Percentiles rank a stretch among this genome's conserved stretches.
phyloP scores from a whole-genome alignment of 2,797 vertebrate genomes.

The Prunella strophiata region DNA sequence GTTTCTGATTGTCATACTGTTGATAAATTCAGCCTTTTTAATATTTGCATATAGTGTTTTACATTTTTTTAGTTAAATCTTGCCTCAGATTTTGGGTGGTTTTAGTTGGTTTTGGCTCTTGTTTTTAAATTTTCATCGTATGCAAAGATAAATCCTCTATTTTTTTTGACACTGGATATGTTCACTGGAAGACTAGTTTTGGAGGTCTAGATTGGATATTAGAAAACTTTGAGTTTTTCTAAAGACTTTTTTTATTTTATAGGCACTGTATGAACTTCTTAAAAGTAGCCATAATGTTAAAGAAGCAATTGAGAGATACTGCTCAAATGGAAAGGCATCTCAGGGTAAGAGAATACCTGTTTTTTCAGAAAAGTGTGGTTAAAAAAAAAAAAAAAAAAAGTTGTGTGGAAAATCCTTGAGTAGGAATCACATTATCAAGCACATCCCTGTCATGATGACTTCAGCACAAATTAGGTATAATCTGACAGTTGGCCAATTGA shows the following conservation, averaged over 20 bases:
- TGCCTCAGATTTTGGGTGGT: background rate
- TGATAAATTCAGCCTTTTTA: background rate
- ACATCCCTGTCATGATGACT: background rate
- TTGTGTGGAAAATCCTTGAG: background rate
- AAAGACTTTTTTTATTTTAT: background rate
- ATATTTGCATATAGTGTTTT: background rate
- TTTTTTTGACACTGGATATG: background rate
- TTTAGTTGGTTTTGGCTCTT: background rate
- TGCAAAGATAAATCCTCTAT: background rate
- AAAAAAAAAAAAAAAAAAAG: no score
- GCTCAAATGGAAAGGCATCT: slow-evolving; percentile 84
- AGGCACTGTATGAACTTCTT: slow-evolving; percentile 94
- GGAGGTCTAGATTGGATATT: background rate
- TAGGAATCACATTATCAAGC: background rate
- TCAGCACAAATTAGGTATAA: background rate
- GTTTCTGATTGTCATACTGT: background rate
- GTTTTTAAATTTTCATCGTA: background rate
- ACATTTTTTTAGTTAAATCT: background rate
- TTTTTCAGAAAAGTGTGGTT: background rate
- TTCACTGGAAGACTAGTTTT: background rate
- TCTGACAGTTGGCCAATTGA: background rate
- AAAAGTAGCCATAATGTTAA: slow-evolving; percentile 90
- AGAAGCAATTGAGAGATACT: slow-evolving; percentile 89
- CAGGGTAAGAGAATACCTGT: slow-evolving; percentile 81
- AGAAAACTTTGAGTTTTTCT: background rate